phyloP scores from a whole-genome alignment of 2,888 invertebrate species.

The Acronicta leporina region DNA sequence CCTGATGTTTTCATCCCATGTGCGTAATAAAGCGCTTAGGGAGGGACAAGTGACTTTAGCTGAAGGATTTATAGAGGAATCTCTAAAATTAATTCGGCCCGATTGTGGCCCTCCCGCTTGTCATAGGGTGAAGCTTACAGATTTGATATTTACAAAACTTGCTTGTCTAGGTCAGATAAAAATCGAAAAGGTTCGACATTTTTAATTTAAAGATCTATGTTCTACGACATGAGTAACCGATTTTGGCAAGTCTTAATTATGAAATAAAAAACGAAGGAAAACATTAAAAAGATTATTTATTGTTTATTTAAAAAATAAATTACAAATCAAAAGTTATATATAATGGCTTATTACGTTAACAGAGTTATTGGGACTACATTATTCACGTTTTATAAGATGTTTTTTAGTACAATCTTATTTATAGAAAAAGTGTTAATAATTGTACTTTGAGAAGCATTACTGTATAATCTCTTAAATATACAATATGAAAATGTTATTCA shows the following conservation, averaged over 20 bases:
- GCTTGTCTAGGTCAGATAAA: constrained; percentile 35
- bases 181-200: not conserved
- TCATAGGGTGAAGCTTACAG: constrained; percentile 60
- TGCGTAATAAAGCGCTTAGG: constrained; percentile 87
- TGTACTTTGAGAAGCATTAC: constrained; percentile 37
- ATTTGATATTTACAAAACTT: constrained; percentile 67
- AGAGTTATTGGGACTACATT: constrained; percentile 7
- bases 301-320: constrained; percentile 46
- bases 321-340: constrained; percentile 36
- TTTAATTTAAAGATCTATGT: constrained; percentile 8
- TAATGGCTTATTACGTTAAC: constrained; percentile 11
- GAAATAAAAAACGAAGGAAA: constrained; percentile 6
- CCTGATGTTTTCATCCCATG: constrained; percentile 87
- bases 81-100: constrained; percentile 83
- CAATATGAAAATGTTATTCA: constrained; percentile 6
- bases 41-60: constrained; percentile 84
- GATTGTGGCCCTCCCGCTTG: constrained; percentile 72
- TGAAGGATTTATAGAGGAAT: constrained; percentile 85
- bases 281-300: constrained; percentile 11
- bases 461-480: constrained; percentile 10
- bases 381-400: constrained; percentile 1
- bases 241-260: not conserved
- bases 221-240: not conserved
- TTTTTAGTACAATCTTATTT: constrained; percentile 1
- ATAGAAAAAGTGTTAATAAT: constrained; percentile 4